Evolutionary conservation across 2,888 invertebrate genomes (phyloP), one percentile per base, ranked within the genome.

Genomic region (Chironomus tentans): DNA sequence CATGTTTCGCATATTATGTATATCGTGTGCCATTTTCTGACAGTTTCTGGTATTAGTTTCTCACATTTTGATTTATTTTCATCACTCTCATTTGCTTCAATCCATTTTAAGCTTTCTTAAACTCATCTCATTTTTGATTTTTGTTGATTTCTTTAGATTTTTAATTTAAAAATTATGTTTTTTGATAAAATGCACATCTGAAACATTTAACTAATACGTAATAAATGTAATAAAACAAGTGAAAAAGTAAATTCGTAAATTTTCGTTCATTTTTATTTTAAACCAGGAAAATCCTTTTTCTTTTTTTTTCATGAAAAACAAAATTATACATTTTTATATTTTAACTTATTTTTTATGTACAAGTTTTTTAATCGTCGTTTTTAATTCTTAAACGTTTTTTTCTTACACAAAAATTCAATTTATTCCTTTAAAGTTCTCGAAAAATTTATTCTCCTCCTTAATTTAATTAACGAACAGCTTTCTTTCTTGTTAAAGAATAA

Each of bases 61-160:
- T 65, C 65, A 13, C 21, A 22, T 71, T 71, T 50, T 71, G 71
- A 72, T 72, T 61, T 72, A 72, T 72, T 62, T 38, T 61, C 50
- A 61, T 72, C 61, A 65, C 61, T 38, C 12, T 50, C 56, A 56
- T 56, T 50, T 38, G 15, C 3, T 65, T 24, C 24, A 22, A 65
- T 70, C 50, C 62, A 46, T 72, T 62, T 62, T 15, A 38, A 38
- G 38, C 38, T 61, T 61, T 72, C 24, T 72, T 18, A 15, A 50
- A 15, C 50, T 50, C 50, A 4, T 50, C 15, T 48, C 15, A 15
- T 50, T n/a, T 50, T 50, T 28, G 28, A 28, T 50, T 50, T 13
- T 3, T 28, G 28, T 4, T 56, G 4, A 10, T 56, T 12, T 50
- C 15, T 50, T 50, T 50, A 13, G n/a, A n/a, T n/a, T n/a, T n/a